Conservation (phyloP, 2,888 invertebrate genomes). For the Athalia circularis region DNA sequence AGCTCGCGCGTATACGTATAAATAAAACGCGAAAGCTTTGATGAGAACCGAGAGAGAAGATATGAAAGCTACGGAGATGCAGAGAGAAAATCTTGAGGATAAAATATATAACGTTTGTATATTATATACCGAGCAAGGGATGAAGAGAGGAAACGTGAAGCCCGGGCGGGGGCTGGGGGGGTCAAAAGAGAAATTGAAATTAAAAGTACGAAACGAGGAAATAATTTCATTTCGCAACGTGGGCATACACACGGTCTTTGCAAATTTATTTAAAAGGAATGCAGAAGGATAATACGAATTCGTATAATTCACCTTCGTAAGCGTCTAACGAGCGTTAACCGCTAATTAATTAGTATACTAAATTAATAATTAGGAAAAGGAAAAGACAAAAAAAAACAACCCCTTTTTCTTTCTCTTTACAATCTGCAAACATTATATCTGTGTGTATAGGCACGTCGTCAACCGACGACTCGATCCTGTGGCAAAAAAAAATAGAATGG, state of each 20-base stretch:
- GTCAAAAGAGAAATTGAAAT: constrained; percentile 15
- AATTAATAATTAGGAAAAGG: constrained; percentile 26
- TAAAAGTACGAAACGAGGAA: constrained; percentile 32
- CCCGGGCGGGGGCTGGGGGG: neutral
- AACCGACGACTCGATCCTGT: no score
- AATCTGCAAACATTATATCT: no score
- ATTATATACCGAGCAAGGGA: neutral
- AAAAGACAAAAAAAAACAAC: no score
- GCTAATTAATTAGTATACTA: constrained; percentile 32
- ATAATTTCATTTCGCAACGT: constrained; percentile 27
- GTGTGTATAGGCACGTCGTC: no score
- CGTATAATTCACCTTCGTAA: constrained; percentile 19
- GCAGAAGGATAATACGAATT: constrained; percentile 3
- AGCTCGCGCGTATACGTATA: neutral
- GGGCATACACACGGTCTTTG: neutral
- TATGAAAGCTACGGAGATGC: constrained; percentile 19
- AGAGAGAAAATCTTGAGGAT: constrained; percentile 13
- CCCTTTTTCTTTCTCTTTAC: neutral
- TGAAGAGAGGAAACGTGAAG: no score
- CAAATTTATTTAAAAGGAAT: neutral
- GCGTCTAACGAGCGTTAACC: constrained; percentile 9
- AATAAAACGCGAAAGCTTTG: neutral
- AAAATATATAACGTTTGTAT: neutral
- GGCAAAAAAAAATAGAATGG: neutral
- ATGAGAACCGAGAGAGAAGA: neutral